Base-by-base conservation (phyloP, 2,113 vertebrate species). In the Channa argus region DNA sequence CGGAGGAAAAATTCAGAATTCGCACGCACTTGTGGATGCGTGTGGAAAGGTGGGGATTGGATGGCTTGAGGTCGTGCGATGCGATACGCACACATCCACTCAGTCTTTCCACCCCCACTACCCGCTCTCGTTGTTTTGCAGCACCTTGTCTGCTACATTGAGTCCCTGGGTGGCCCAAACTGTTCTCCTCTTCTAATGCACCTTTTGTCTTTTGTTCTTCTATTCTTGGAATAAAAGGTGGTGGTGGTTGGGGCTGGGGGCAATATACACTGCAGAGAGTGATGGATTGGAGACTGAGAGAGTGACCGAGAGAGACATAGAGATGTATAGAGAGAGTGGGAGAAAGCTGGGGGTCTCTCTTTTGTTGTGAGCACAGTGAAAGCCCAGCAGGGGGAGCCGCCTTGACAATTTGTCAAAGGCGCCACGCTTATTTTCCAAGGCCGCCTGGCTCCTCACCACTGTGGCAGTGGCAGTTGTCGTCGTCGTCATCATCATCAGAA, bases 331-430 rank as follows among this genome's bases (percentile, higher is more conserved):
- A 39, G 59, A 56, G 64, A 15, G 69, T 1, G 53, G 24, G 52
- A 10, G 71, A 52, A 46, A 53, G 78, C 55, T 8, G 36, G 71
- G 82, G 73, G 67, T 80, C 54, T 79, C 85, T 70, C 85, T 70
- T 89, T 86, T 89, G 88, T 89, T 79, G 85, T 33, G 45, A 82
- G 80, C 88, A 3, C 90, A 52, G 79, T 87, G 71, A 85, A 84
- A 86, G 83, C 89, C 91, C 91, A 90, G 89, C 86, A 92, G 91
- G 91, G 86, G 89, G 89, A 83, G 91, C 83, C 47, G 82, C 84
- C 82, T 66, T 38, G 82, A 89, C 83, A 89, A 89, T 92, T 88
- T 85, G 85, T 92, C 89, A 88, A 79, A 69, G 79, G 49, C 60
- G 70, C 70, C 84, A 79, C 47, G 63, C 85, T 88, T 84, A 8